Evolutionary conservation across 2,888 invertebrate species (phyloP).

Genomic region (Isoperla grammatica): DNA sequence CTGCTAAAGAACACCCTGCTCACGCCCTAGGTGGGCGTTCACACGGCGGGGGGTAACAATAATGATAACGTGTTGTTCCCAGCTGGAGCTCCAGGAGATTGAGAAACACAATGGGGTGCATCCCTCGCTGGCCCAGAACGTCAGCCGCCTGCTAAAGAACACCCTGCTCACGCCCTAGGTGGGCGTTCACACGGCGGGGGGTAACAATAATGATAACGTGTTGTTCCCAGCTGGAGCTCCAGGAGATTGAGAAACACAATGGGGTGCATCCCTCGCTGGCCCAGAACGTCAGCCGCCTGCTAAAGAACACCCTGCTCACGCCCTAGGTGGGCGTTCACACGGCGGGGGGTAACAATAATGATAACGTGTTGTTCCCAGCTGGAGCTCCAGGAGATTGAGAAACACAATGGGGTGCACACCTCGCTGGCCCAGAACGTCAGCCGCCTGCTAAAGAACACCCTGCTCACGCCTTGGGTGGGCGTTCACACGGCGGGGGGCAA

Average conservation of each 20-base stretch:
- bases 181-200: constrained; percentile 51
- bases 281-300: constrained; percentile 64
- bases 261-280: constrained; percentile 71
- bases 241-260: constrained; percentile 74
- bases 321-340: constrained; percentile 58
- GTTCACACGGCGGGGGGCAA: constrained; percentile 48
- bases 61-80: too few species aligned
- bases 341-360: too few species aligned
- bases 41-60: constrained; percentile 47
- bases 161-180: constrained; percentile 68
- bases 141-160: constrained; percentile 65
- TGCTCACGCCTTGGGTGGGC: constrained; percentile 63
- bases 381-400: constrained; percentile 79
- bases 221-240: constrained; percentile 81
- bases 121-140: constrained; percentile 66
- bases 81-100: constrained; percentile 83
- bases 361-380: too few species aligned
- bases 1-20: constrained; percentile 71
- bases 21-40: constrained; percentile 60
- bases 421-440: constrained; percentile 68
- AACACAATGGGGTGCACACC: constrained; percentile 72
- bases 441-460: constrained; percentile 67
- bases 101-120: constrained; percentile 74
- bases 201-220: too few species aligned
- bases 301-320: constrained; percentile 70